Evolutionary conservation across 2,113 vertebrate species (phyloP), one percentile per base, ranked within the genome.

Genomic region (Dascyllus trimaculatus): DNA sequence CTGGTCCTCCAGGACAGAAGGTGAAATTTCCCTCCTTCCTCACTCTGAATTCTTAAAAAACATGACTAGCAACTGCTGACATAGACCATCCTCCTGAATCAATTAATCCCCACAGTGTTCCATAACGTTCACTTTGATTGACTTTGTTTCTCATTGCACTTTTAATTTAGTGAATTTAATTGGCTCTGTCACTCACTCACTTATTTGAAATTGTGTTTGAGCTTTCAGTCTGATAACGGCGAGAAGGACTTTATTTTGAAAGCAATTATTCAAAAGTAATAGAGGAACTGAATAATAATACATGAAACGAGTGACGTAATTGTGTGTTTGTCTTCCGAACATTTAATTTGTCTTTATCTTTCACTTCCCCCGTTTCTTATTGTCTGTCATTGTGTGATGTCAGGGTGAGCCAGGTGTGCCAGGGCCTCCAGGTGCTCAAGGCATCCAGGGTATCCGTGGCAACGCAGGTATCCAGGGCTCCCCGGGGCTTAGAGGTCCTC

Each of bases 401-500:
- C 73, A 97, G 97, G 97, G 97, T 1, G 95, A 96, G 57, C 96
- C 96, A 2, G 97, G 96, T 2, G 92, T 88, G 4, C 83, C 93
- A 0, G 96, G 96, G 43, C 93, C 95, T 64, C 86, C 94, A 5
- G 96, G 97, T 75, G 95, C 95, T 69, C 96, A 97, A 71, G 97
- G 96, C 5, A 93, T 96, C 75, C 97, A 97, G 81, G 97, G 97
- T 19, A 96, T 98, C 25, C 90, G 32, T 0, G 96, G 97, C 35
- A 96, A 94, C 1, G 14, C 91, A 0, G 96, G 97, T 7, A 93
- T 79, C 11, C 93, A 96, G 0, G 97, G 97, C 14, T 86, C 91
- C 8, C 91, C 93, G 2, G 96, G 96, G 4, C 64, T 87, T 21
- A 94, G 91, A 86, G 97, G 96, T 0, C 71, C 78, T 1, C 85